phyloP scores from a whole-genome alignment of 1,140 invertebrate species.

The Penaeus japonicus region DNA sequence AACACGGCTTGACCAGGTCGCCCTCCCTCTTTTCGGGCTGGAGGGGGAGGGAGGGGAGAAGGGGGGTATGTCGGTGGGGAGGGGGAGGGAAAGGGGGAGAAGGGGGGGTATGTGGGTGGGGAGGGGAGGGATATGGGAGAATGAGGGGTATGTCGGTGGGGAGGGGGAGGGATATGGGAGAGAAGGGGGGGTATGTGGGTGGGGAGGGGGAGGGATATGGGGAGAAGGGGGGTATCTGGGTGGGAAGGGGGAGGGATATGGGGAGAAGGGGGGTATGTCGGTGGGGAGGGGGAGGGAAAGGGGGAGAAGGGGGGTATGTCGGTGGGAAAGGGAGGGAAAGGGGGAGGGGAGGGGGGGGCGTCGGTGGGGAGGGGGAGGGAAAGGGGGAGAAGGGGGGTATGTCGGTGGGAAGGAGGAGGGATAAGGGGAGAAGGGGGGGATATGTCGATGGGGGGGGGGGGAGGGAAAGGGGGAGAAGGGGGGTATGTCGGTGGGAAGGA shows the following conservation, averaged over 20 bases:
- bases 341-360: too few species aligned
- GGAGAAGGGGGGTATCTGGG: too few species aligned
- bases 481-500: not conserved
- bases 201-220: too few species aligned
- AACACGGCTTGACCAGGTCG: too few species aligned
- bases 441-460: not conserved
- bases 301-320: not conserved
- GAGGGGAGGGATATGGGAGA: not conserved
- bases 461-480: slow-evolving; percentile 14
- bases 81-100: not conserved
- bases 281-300: too few species aligned
- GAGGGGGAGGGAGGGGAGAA: too few species aligned
- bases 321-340: too few species aligned
- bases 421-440: too few species aligned
- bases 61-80: not conserved
- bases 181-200: not conserved
- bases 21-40: too few species aligned
- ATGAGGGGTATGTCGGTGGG: not conserved
- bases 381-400: not conserved
- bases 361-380: not conserved
- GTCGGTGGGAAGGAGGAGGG: too few species aligned
- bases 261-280: too few species aligned
- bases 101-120: not conserved
- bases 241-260: too few species aligned
- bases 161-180: slow-evolving; percentile 11